These are phyloP conservation scores for Synergus laeviventris DNA, from an alignment of 2,888 invertebrate species.

Conservation along the genomic window DNA sequence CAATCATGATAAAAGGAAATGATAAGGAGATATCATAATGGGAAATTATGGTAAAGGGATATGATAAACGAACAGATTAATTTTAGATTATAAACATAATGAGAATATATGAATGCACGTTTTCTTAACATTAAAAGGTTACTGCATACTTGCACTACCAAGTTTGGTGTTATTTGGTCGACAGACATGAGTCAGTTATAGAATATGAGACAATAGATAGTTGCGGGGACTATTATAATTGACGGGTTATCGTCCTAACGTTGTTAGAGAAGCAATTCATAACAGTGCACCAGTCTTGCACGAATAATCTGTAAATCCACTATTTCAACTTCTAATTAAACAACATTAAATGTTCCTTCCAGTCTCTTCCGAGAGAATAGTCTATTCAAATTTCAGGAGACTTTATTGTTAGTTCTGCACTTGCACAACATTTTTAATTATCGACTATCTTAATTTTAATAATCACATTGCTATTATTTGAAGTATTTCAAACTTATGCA, in stretches of 20 bases:
- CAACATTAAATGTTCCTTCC: slow-evolving; percentile 12
- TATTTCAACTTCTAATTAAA: slow-evolving; percentile 40
- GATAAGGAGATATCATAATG: too few relatives aligned
- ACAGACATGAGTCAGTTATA: slow-evolving; percentile 35
- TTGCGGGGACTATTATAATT: slow-evolving; percentile 27
- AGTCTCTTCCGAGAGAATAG: slow-evolving; percentile 13
- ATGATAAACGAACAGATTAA: too few relatives aligned
- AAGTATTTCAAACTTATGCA: neutral
- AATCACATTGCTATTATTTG: neutral
- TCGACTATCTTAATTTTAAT: neutral
- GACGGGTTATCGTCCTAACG: slow-evolving; percentile 38
- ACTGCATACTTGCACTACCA: slow-evolving; percentile 27
- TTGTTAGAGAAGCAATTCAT: slow-evolving; percentile 39
- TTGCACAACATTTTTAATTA: neutral
- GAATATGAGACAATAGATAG: slow-evolving; percentile 39
- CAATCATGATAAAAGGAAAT: too few relatives aligned
- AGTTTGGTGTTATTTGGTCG: slow-evolving; percentile 32
- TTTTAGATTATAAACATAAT: slow-evolving; percentile 7
- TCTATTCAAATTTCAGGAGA: slow-evolving; percentile 16
- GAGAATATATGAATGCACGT: slow-evolving; percentile 16
- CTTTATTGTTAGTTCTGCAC: neutral
- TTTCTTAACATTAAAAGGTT: slow-evolving; percentile 30
- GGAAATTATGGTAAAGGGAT: too few relatives aligned
- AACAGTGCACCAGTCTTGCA: slow-evolving; percentile 33
- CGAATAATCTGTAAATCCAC: slow-evolving; percentile 28